phyloP scores from a whole-genome alignment of 2,888 invertebrate genomes.

The Diadegma fenestrale region DNA sequence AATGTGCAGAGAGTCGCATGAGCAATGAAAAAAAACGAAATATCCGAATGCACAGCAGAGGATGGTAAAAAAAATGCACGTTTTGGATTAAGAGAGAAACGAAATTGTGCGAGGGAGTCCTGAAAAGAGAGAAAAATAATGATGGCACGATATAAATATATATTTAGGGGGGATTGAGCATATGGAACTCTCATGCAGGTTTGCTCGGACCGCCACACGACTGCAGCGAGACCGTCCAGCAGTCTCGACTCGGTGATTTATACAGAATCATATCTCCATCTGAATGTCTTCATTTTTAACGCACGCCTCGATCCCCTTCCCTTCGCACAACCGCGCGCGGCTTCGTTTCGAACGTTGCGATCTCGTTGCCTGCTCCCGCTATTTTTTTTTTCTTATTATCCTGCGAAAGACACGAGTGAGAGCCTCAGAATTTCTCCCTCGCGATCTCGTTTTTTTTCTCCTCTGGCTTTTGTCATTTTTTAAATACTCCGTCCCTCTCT shows the following conservation, averaged over 20 bases:
- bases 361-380: conserved; percentile 43
- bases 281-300: conserved; percentile 84
- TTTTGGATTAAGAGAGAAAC: conserved; percentile 5
- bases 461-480: conserved; percentile 51
- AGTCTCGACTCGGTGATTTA: conserved; percentile 80
- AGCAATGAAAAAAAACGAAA: conserved; percentile 22
- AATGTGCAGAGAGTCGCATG: conserved; percentile 43
- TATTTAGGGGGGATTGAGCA: conserved; percentile 44
- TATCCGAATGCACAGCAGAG: background rate
- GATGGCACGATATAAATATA: background rate
- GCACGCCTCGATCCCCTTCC: conserved; percentile 73
- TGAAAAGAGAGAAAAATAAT: conserved; percentile 15
- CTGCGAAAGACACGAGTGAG: conserved; percentile 49
- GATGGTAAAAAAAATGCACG: conserved; percentile 14
- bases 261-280: conserved; percentile 84
- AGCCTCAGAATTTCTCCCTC: conserved; percentile 31
- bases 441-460: conserved; percentile 28
- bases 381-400: conserved; percentile 35
- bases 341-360: conserved; percentile 63
- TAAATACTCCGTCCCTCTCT: conserved; percentile 29
- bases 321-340: conserved; percentile 48
- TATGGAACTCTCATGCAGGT: conserved; percentile 56
- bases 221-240: conserved; percentile 62
- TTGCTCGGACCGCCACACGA: conserved; percentile 56
- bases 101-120: conserved; percentile 32